phyloP scores from a whole-genome alignment of 2,113 vertebrate species.

The Hippocampus abdominalis region DNA sequence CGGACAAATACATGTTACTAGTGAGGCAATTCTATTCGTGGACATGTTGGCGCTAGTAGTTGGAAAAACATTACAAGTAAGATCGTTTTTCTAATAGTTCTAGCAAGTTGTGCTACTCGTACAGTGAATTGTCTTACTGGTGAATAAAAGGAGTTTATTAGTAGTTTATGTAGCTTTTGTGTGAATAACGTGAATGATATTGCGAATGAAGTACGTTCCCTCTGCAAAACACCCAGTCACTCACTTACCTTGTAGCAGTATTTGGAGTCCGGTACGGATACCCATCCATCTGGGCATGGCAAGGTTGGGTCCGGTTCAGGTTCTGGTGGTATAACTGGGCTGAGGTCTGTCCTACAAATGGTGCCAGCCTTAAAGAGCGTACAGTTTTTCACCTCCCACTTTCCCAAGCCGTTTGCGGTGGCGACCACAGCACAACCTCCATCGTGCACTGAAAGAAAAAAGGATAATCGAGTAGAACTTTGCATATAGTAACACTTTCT shows the following conservation, averaged over 20 bases:
- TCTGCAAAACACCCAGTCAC: neutral
- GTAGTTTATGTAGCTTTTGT: no score
- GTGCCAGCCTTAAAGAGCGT: slow-evolving; percentile 82
- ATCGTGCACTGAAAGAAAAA: slow-evolving; percentile 34
- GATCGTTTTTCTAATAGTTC: no score
- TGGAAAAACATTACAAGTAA: no score
- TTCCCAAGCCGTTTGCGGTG: slow-evolving; percentile 77
- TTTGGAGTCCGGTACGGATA: slow-evolving; percentile 54
- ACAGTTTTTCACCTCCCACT: slow-evolving; percentile 87
- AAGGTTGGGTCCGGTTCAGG: slow-evolving; percentile 65
- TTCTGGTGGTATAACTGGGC: slow-evolving; percentile 57
- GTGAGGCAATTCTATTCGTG: no score
- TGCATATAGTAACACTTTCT: neutral
- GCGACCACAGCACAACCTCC: slow-evolving; percentile 84
- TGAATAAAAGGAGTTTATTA: neutral
- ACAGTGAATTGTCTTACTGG: neutral
- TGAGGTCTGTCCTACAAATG: slow-evolving; percentile 81
- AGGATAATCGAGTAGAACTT: neutral
- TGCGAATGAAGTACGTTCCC: no score
- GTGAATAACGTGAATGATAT: no score
- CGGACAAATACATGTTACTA: no score
- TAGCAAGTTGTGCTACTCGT: no score
- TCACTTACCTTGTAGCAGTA: slow-evolving; percentile 89
- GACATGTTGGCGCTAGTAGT: no score
- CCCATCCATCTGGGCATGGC: slow-evolving; percentile 85